Conservation (phyloP, 2,888 invertebrate genomes). For the Sericinus montela region DNA sequence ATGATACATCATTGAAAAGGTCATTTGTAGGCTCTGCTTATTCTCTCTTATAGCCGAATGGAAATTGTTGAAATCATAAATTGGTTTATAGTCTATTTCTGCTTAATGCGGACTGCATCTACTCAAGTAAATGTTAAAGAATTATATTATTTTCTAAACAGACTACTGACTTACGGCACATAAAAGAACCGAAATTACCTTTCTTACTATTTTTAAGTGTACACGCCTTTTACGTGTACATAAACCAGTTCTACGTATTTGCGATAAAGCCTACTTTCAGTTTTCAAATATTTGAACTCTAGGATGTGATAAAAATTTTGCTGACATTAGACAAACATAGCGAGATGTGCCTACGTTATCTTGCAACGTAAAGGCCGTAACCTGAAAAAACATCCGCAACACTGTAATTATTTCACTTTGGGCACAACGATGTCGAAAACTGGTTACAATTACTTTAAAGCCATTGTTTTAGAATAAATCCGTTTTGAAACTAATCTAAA, state of each 20-base stretch:
- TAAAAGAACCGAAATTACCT: too few species aligned
- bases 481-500: constrained; percentile 20
- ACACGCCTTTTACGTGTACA: not conserved
- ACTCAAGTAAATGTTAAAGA: too few species aligned
- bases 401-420: constrained; percentile 34
- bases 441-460: constrained; percentile 21
- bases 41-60: too few species aligned
- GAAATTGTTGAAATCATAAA: too few species aligned
- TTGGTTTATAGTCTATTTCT: too few species aligned
- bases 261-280: constrained; percentile 3
- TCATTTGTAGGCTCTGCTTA: too few species aligned
- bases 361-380: constrained; percentile 7
- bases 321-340: constrained; percentile 2
- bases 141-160: too few species aligned
- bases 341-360: constrained; percentile 3
- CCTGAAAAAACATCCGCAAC: constrained; percentile 40
- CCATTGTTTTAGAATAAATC: constrained; percentile 28
- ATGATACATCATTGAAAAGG: too few species aligned
- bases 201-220: too few species aligned
- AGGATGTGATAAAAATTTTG: constrained; percentile 5
- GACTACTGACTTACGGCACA: too few species aligned
- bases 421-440: constrained; percentile 29
- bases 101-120: too few species aligned
- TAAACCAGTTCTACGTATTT: not conserved
- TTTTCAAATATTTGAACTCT: constrained; percentile 11